Evolutionary conservation across 2,888 invertebrate genomes (phyloP).

Genomic region (Eugnorisma glareosa): DNA sequence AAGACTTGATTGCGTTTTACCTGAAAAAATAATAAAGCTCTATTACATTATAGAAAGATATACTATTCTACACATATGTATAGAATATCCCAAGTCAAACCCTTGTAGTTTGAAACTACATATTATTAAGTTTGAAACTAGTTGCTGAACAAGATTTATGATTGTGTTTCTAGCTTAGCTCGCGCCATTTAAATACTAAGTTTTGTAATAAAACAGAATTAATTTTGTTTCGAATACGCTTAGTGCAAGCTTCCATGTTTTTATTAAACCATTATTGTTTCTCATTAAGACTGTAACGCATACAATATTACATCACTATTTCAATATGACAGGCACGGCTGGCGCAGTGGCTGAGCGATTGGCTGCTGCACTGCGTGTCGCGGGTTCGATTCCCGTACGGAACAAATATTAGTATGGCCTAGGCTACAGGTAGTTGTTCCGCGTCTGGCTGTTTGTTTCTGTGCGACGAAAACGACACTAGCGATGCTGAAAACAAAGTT

Average conservation of each 20-base stretch:
- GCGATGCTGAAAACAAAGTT: not conserved
- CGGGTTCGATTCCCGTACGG: no score
- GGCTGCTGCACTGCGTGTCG: no score
- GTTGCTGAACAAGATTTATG: not conserved
- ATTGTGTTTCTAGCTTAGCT: not conserved
- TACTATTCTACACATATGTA: not conserved
- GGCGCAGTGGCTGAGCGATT: no score
- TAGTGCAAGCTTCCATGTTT: not conserved
- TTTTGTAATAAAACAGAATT: slow-evolving; percentile 6
- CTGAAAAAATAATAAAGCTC: slow-evolving; percentile 45
- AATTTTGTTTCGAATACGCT: not conserved
- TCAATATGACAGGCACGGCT: no score
- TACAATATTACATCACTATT: not conserved
- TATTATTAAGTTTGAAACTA: not conserved
- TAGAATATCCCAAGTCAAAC: no score
- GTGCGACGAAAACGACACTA: not conserved
- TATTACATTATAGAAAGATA: slow-evolving; percentile 11
- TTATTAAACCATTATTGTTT: not conserved
- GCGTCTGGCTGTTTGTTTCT: no score
- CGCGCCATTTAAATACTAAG: not conserved
- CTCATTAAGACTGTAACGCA: not conserved
- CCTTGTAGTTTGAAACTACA: no score
- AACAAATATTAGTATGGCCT: no score
- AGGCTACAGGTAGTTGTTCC: no score
- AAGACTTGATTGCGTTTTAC: slow-evolving; percentile 14